phyloP scores from a whole-genome alignment of 2,113 vertebrate genomes.

The Brienomyrus longianalis region DNA sequence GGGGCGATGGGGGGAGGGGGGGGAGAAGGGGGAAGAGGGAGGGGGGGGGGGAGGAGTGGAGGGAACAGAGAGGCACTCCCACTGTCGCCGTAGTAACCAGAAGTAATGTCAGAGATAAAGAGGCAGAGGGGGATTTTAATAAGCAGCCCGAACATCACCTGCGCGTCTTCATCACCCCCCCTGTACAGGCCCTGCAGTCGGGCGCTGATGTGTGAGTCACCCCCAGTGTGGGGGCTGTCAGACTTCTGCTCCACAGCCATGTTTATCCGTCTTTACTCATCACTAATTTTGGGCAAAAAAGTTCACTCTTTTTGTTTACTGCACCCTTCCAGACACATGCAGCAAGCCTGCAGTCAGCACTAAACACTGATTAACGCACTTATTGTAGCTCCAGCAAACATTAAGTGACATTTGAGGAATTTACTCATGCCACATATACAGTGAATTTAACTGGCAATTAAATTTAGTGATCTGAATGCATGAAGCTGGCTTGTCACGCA shows the following conservation, averaged over 20 bases:
- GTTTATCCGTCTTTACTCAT: neutral
- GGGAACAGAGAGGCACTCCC: neutral
- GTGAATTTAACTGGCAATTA: neutral
- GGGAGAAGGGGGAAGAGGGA: too few relatives aligned
- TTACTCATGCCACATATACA: neutral
- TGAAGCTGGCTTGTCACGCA: neutral
- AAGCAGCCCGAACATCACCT: neutral
- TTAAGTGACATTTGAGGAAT: neutral
- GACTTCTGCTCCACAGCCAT: neutral
- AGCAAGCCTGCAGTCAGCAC: neutral
- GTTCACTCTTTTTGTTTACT: neutral
- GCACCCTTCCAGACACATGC: neutral
- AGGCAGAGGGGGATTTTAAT: neutral
- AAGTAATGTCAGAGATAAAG: neutral
- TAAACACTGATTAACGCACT: neutral
- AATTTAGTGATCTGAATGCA: neutral
- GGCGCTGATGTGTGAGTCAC: neutral
- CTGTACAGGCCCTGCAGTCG: neutral
- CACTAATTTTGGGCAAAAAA: neutral
- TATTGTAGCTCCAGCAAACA: too few relatives aligned
- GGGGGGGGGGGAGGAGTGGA: too few relatives aligned
- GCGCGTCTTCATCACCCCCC: neutral
- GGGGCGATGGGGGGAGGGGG: too few relatives aligned
- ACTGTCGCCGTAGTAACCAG: neutral
- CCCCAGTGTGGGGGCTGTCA: neutral